Evolutionary conservation across 2,888 invertebrate species (phyloP).

Genomic region (Yponomeuta plumbellus): DNA sequence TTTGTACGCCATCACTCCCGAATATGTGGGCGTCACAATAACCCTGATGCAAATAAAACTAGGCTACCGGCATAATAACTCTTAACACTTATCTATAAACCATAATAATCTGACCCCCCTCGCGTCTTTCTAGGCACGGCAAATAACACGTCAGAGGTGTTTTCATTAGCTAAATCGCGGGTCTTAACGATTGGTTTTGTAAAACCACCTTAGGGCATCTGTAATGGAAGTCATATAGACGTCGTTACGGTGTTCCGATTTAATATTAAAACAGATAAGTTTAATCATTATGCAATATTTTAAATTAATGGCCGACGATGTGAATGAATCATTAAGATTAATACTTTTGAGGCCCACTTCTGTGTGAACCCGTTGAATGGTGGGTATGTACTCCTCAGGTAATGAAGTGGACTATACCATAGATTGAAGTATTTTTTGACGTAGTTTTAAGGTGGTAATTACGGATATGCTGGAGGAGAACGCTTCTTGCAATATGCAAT

Average conservation of each 20-base stretch:
- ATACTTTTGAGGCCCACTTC: neutral
- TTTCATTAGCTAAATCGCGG: neutral
- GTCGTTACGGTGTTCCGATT: slow-evolving; percentile 31
- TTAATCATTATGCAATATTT: slow-evolving; percentile 3
- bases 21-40: slow-evolving; percentile 5
- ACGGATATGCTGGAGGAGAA: too few relatives aligned
- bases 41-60: slow-evolving; percentile 8
- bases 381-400: too few relatives aligned
- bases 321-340: slow-evolving; percentile 1
- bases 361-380: neutral
- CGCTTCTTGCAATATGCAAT: too few relatives aligned
- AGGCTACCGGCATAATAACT: slow-evolving; percentile 1
- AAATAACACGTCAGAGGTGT: neutral
- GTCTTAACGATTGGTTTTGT: neutral
- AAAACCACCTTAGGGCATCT: slow-evolving; percentile 33
- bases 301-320: slow-evolving; percentile 6
- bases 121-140: neutral
- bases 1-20: neutral
- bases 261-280: slow-evolving; percentile 8
- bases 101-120: neutral
- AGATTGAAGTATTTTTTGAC: too few relatives aligned
- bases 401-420: too few relatives aligned
- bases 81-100: slow-evolving; percentile 5
- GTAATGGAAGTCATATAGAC: slow-evolving; percentile 24
- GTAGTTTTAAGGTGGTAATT: too few relatives aligned